A percentile compares a stretch with the other conserved stretches of the same genome.
Evolutionary conservation across 2,888 invertebrate species (phyloP).

Genomic region (Pyrrhosoma nymphula): DNA sequence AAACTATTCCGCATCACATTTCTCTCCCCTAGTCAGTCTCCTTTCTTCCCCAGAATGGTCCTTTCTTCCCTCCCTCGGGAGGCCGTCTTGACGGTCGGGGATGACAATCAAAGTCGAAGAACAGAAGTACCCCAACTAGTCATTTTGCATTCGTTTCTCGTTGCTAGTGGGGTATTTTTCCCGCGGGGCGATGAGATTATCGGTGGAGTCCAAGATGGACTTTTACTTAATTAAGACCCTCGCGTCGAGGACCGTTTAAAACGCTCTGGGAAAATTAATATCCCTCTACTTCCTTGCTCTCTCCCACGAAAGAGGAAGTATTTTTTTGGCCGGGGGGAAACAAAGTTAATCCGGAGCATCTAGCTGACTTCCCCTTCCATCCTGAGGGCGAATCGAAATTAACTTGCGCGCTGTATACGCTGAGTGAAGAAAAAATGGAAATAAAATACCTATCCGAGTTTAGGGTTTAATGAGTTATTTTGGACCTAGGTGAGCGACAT

Average conservation of each 20-base stretch:
- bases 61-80: no score
- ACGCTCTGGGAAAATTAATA: not conserved
- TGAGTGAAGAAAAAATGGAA: not conserved
- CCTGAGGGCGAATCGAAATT: not conserved
- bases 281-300: not conserved
- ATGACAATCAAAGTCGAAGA: not conserved
- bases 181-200: not conserved
- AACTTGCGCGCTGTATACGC: no score
- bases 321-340: not conserved
- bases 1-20: no score
- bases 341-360: not conserved
- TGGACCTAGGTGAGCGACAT: no score
- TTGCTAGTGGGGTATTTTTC: not conserved
- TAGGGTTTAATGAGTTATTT: no score
- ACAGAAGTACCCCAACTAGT: not conserved
- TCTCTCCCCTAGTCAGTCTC: not conserved
- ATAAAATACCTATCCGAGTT: not conserved
- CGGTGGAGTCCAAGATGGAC: not conserved
- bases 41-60: not conserved
- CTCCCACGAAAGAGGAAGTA: not conserved
- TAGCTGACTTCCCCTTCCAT: not conserved
- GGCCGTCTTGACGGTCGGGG: not conserved
- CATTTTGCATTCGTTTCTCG: conserved; percentile 1
- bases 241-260: not conserved
- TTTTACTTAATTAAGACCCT: not conserved